Percentiles rank a stretch among this genome's conserved stretches.
Evolutionary conservation across 2,888 invertebrate genomes (phyloP).

Genomic region (Molanna angustata): DNA sequence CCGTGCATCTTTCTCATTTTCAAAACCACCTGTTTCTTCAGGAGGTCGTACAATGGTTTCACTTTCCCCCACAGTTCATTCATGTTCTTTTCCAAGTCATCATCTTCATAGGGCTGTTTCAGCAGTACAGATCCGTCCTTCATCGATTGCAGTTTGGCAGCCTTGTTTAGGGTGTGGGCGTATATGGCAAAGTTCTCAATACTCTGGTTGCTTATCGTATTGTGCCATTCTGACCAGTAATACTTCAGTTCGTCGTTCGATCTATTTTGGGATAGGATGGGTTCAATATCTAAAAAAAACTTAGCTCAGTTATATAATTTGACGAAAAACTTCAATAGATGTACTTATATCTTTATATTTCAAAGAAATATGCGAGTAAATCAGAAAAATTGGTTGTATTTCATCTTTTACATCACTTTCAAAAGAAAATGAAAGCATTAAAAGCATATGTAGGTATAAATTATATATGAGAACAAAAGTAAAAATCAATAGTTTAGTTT

Average conservation of each 20-base stretch:
- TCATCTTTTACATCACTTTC: no score
- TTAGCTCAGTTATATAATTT: no score
- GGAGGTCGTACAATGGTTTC: constrained; percentile 60
- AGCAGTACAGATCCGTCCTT: constrained; percentile 51
- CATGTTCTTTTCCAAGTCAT: constrained; percentile 46
- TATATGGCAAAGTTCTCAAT: constrained; percentile 59
- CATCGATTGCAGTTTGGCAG: constrained; percentile 55
- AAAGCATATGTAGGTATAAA: no score
- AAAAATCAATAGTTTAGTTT: no score
- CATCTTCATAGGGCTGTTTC: constrained; percentile 49
- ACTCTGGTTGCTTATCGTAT: constrained; percentile 61
- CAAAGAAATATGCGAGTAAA: no score
- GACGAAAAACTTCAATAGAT: no score
- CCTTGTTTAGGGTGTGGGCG: constrained; percentile 60
- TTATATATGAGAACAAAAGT: no score
- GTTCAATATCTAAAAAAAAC: constrained; percentile 11
- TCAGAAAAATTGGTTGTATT: no score
- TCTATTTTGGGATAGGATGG: constrained; percentile 40
- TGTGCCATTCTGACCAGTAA: constrained; percentile 65
- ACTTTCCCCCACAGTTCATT: constrained; percentile 56
- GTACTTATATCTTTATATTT: no score
- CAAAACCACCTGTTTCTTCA: constrained; percentile 61
- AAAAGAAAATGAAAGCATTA: no score
- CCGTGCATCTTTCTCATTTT: constrained; percentile 55
- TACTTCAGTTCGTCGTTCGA: constrained; percentile 60